These are phyloP conservation scores for Bathynomus jamesi DNA, from an alignment of 1,140 invertebrate genomes.

Conservation along the genomic window DNA sequence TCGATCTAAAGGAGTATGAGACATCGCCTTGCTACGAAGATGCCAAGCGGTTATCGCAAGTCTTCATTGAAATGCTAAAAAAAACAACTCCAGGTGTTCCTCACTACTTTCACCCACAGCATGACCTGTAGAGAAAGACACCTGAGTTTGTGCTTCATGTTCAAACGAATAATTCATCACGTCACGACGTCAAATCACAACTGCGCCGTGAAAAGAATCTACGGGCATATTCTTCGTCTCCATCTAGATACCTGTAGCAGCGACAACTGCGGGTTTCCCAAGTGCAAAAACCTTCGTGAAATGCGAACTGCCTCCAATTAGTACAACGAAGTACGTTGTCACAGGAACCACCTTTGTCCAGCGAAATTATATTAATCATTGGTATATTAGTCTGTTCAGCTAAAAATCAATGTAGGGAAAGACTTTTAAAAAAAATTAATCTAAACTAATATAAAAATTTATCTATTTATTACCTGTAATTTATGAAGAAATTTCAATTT, in stretches of 20 bases:
- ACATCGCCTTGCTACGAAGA: neutral
- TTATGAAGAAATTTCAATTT: too few relatives aligned
- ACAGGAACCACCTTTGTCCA: too few relatives aligned
- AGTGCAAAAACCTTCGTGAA: neutral
- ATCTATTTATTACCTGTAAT: too few relatives aligned
- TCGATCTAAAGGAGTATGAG: neutral
- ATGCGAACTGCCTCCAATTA: too few relatives aligned
- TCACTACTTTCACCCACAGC: neutral
- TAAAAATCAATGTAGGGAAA: too few relatives aligned
- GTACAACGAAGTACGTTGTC: too few relatives aligned
- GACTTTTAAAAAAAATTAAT: too few relatives aligned
- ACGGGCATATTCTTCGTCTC: neutral
- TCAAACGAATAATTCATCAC: neutral
- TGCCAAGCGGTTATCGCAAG: neutral
- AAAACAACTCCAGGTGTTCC: neutral
- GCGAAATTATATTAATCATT: too few relatives aligned
- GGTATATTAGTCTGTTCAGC: too few relatives aligned
- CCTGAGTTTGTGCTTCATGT: neutral
- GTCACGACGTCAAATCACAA: neutral
- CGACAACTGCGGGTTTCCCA: neutral
- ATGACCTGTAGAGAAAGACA: neutral
- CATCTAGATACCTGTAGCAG: neutral
- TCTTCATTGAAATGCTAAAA: neutral
- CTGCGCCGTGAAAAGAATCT: neutral
- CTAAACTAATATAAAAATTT: too few relatives aligned